These are phyloP conservation scores for Aradophagus sp. DNA, from an alignment of 1,140 invertebrate genomes.

Conservation along the genomic window DNA sequence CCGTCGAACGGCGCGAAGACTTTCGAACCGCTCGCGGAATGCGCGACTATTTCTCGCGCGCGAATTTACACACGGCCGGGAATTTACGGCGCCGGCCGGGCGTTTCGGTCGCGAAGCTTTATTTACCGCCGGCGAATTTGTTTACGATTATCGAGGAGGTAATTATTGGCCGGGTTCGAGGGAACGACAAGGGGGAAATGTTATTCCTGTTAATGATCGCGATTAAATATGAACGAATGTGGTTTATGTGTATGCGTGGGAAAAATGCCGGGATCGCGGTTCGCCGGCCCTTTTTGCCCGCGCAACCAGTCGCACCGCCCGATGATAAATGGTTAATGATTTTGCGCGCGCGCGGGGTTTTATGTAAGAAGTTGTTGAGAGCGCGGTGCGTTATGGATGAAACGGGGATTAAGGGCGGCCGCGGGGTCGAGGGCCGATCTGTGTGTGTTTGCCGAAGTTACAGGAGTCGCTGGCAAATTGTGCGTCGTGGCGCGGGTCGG, in stretches of 20 bases:
- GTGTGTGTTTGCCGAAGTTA: slow-evolving; percentile 9
- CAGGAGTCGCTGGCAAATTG: slow-evolving; percentile 13
- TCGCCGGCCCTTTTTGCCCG: slow-evolving; percentile 16
- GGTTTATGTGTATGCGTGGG: slow-evolving; percentile 21
- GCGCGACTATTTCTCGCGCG: slow-evolving; percentile 24
- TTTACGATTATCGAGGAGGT: slow-evolving; percentile 33
- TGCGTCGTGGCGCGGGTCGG: slow-evolving; percentile 13
- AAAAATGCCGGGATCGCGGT: slow-evolving; percentile 16
- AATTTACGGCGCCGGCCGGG: slow-evolving; percentile 33
- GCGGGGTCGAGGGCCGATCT: too few relatives aligned
- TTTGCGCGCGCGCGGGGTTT: slow-evolving; percentile 17
- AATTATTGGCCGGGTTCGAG: slow-evolving; percentile 18
- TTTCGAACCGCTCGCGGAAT: slow-evolving; percentile 15
- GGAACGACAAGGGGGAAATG: background rate
- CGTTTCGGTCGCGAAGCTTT: slow-evolving; percentile 29
- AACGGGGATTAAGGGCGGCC: slow-evolving; percentile 28
- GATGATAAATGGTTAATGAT: slow-evolving; percentile 36
- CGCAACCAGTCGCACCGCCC: slow-evolving; percentile 27
- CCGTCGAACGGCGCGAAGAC: slow-evolving; percentile 2
- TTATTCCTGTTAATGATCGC: slow-evolving; percentile 35
- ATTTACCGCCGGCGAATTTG: slow-evolving; percentile 40
- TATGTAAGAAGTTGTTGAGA: slow-evolving; percentile 28
- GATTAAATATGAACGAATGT: slow-evolving; percentile 18
- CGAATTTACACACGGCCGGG: slow-evolving; percentile 13
- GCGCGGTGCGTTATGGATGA: slow-evolving; percentile 26